phyloP scores from a whole-genome alignment of 2,113 vertebrate species.

The Ellobius talpinus region DNA sequence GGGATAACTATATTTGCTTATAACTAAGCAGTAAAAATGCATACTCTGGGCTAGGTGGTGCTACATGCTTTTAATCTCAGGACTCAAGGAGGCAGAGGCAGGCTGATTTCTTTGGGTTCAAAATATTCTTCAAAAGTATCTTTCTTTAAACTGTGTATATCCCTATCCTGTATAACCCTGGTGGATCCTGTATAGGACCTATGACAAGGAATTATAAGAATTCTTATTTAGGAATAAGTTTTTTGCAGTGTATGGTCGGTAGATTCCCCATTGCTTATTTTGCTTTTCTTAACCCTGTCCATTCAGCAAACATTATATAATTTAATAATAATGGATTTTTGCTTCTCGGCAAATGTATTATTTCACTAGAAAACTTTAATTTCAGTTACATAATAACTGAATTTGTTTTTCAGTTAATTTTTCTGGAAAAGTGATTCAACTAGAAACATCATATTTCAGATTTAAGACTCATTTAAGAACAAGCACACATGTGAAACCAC shows the following conservation, averaged over 20 bases:
- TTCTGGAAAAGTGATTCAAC: background rate
- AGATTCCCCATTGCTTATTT: background rate
- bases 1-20: background rate
- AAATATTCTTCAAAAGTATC: background rate
- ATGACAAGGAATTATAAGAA: background rate
- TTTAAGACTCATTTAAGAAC: background rate
- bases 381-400: slow-evolving; percentile 30
- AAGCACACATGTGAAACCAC: background rate
- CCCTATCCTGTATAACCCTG: background rate
- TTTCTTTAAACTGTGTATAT: slow-evolving; percentile 4
- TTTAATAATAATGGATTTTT: slow-evolving; percentile 36
- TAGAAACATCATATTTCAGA: background rate
- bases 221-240: background rate
- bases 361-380: slow-evolving; percentile 2
- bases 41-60: no score
- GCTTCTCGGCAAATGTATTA: background rate
- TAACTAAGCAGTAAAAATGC: slow-evolving; percentile 10
- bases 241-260: slow-evolving; percentile 13
- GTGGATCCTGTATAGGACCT: background rate
- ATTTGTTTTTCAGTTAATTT: slow-evolving; percentile 25
- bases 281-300: background rate
- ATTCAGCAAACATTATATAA: background rate
- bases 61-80: background rate
- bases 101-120: background rate
- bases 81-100: background rate